Base-by-base conservation (phyloP, 2,113 vertebrate species). In the Nansenia antarctica region DNA sequence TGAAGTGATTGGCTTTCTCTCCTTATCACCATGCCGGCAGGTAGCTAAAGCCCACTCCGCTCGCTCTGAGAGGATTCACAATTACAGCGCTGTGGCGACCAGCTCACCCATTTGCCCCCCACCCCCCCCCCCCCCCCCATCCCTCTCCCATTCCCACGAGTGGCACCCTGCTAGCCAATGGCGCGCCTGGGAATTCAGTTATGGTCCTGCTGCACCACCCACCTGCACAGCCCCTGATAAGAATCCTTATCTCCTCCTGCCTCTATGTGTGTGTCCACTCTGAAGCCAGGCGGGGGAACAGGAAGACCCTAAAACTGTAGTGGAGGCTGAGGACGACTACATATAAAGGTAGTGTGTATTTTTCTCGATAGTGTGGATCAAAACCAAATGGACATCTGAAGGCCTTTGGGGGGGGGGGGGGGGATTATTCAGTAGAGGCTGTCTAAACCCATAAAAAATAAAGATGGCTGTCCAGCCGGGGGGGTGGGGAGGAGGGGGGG, bases 171-270 rank as follows among this genome's bases (percentile, higher is more conserved):
- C 65, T 14, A 54, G 47, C 74, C 62, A 70, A 11, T 35, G 61
- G 72, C 70, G n/a, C n/a, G n/a, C n/a, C n/a, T n/a, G n/a, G n/a
- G 69, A 75, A 82, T 83, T 73, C 74, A 59, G 75, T 85, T 83
- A 81, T 42, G 74, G 77, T 63, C 69, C 62, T 31, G n/a, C 74
- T 70, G 37, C 67, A 72, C 67, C 77, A 67, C 76, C 84, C 88
- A 84, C 81, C 87, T 88, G 87, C 84, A 77, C 45, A 3, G 52
- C 7, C 67, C 60, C 73, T 80, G 85, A 91, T 90, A 89, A 85
- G 73, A 82, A 76, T 62, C 82, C 82, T 84, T 80, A 82, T 82
- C 82, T 55, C 15, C 58, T 6, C 15, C 58, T 6, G 6, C 71
- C 71, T 62, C 1, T 49, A 70, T 81, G 52, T 59, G 37, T 35